Conservation (phyloP, 2,888 invertebrate genomes). For the Eueremaeus valkanovi region DNA sequence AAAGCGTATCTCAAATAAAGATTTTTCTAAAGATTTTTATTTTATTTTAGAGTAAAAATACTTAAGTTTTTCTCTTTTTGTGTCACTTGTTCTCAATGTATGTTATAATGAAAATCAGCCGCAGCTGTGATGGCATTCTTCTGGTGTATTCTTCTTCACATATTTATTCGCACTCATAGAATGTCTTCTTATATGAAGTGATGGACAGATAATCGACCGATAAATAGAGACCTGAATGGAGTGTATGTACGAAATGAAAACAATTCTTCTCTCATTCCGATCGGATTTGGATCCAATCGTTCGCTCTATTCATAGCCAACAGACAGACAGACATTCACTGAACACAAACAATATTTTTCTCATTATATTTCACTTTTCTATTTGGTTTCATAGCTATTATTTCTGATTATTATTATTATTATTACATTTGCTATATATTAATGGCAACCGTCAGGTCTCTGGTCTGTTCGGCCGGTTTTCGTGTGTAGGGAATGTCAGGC, state of each 20-base stretch:
- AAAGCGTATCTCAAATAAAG: too few species aligned
- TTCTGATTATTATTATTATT: too few species aligned
- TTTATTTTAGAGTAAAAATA: neutral
- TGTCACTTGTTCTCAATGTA: neutral
- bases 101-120: neutral
- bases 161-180: too few species aligned
- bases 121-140: neutral
- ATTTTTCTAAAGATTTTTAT: too few species aligned
- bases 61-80: neutral
- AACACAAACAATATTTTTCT: too few species aligned
- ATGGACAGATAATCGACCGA: neutral
- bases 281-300: neutral
- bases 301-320: neutral
- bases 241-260: too few species aligned
- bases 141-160: too few species aligned
- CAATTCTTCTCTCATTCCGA: too few species aligned
- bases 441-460: neutral
- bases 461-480: constrained; percentile 4
- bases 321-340: neutral
- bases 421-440: neutral
- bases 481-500: constrained; percentile 54
- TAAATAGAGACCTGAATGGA: too few species aligned
- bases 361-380: too few species aligned
- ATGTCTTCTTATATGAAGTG: too few species aligned
- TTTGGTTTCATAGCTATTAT: too few species aligned